phyloP scores from a whole-genome alignment of 2,888 invertebrate species.

The Pachymerium ferrugineum region DNA sequence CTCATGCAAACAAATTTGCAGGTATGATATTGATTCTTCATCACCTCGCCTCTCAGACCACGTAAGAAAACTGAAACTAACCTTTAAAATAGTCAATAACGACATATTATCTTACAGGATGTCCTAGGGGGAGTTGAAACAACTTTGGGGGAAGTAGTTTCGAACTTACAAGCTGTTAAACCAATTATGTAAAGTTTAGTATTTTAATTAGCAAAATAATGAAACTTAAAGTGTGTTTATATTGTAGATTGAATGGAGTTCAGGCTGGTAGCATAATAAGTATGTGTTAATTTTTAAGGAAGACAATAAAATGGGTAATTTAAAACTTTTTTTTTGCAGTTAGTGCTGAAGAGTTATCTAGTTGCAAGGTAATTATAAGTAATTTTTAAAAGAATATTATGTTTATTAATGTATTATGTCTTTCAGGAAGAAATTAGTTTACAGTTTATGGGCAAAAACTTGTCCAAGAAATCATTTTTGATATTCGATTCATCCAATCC shows the following conservation, averaged over 20 bases:
- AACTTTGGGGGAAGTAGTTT: background rate
- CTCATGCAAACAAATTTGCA: conserved; percentile 11
- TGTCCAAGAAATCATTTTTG: background rate
- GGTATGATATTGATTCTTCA: conserved; percentile 36
- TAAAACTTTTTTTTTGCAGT: too few species aligned
- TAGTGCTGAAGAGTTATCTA: background rate
- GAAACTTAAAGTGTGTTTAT: background rate
- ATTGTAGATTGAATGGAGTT: too few species aligned
- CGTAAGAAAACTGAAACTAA: conserved; percentile 8
- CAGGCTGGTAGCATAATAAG: background rate
- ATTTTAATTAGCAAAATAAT: background rate
- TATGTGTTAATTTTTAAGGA: background rate
- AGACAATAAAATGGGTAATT: too few species aligned
- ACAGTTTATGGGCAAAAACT: background rate
- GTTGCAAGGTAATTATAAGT: too few species aligned
- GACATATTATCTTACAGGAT: background rate
- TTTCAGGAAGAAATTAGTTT: background rate
- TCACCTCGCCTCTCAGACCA: background rate
- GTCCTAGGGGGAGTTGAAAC: background rate
- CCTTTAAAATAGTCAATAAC: background rate
- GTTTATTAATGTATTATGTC: too few species aligned
- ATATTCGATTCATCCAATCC: conserved; percentile 42
- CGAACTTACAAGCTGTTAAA: background rate
- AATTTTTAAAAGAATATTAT: too few species aligned
- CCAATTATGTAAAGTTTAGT: background rate